phyloP scores from a whole-genome alignment of 1,140 invertebrate genomes.

The Achroia grisella region DNA sequence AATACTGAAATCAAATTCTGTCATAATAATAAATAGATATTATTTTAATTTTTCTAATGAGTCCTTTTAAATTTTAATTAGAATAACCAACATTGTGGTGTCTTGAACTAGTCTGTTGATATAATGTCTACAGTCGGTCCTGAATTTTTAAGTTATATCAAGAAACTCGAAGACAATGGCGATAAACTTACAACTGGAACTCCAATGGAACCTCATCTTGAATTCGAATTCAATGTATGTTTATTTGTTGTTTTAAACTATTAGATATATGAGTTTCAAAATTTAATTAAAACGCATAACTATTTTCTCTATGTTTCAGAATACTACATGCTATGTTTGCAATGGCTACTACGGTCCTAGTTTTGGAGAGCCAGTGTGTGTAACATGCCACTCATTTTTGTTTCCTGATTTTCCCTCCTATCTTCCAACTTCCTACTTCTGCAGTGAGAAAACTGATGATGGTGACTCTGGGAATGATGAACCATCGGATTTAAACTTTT shows the following conservation, averaged over 20 bases:
- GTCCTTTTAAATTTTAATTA: too few relatives aligned
- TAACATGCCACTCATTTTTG: conserved; percentile 93
- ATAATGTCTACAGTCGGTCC: conserved; percentile 50
- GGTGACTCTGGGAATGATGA: conserved; percentile 96
- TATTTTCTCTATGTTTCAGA: conserved; percentile 64
- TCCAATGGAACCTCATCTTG: conserved; percentile 36
- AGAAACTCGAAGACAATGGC: conserved; percentile 55
- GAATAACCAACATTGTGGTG: too few relatives aligned
- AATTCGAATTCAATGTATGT: conserved; percentile 61
- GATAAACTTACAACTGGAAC: conserved; percentile 42
- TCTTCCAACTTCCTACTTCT: conserved; percentile 74
- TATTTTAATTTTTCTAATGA: too few relatives aligned
- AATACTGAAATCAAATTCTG: too few relatives aligned
- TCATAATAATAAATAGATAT: too few relatives aligned
- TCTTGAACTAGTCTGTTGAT: too few relatives aligned
- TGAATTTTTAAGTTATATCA: conserved; percentile 53
- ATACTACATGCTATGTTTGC: conserved; percentile 84
- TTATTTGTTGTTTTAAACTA: conserved; percentile 1
- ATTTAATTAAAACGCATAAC: background rate
- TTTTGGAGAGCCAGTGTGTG: conserved; percentile 93
- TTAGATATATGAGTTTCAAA: background rate
- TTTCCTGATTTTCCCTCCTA: conserved; percentile 85
- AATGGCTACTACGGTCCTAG: conserved; percentile 94
- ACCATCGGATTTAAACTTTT: conserved; percentile 83
- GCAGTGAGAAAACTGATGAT: conserved; percentile 87